phyloP scores from a whole-genome alignment of 2,888 invertebrate genomes.

The Drosophila setosimentum region DNA sequence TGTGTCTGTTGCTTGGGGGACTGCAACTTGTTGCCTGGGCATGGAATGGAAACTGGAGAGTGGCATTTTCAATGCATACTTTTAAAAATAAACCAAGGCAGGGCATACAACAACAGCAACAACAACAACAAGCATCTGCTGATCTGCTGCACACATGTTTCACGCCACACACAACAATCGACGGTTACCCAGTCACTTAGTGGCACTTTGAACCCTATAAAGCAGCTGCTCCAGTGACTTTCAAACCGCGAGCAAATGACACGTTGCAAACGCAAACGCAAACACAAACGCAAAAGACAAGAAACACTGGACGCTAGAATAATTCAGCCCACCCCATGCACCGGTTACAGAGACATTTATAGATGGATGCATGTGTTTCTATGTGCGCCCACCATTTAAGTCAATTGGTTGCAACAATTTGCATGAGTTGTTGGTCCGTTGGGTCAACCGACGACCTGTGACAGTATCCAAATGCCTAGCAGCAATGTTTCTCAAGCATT shows the following conservation, averaged over 20 bases:
- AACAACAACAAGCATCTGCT: conserved; percentile 45
- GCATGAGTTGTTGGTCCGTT: conserved; percentile 55
- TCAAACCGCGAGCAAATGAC: conserved; percentile 48
- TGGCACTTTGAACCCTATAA: conserved; percentile 69
- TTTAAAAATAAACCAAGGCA: conserved; percentile 68
- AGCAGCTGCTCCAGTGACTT: conserved; percentile 52
- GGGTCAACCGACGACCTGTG: conserved; percentile 51
- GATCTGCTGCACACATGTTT: conserved; percentile 60
- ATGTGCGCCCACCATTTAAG: conserved; percentile 57
- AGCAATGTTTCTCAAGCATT: conserved; percentile 34
- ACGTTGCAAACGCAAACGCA: conserved; percentile 24
- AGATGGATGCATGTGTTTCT: conserved; percentile 12
- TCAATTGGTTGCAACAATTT: conserved; percentile 68
- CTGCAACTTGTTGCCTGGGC: conserved; percentile 71
- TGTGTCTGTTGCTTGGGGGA: conserved; percentile 37
- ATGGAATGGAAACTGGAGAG: conserved; percentile 44
- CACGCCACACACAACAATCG: conserved; percentile 47
- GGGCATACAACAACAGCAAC: conserved; percentile 35
- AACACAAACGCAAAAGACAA: conserved; percentile 2
- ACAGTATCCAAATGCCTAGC: conserved; percentile 21
- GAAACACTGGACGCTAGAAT: conserved; percentile 44
- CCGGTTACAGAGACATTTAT: neutral
- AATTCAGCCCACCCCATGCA: conserved; percentile 29
- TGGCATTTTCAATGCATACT: conserved; percentile 59
- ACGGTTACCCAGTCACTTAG: conserved; percentile 72